Evolutionary conservation across 2,113 vertebrate species (phyloP), one percentile per base, ranked within the genome.

Genomic region (Eudyptes chrysolophus): DNA sequence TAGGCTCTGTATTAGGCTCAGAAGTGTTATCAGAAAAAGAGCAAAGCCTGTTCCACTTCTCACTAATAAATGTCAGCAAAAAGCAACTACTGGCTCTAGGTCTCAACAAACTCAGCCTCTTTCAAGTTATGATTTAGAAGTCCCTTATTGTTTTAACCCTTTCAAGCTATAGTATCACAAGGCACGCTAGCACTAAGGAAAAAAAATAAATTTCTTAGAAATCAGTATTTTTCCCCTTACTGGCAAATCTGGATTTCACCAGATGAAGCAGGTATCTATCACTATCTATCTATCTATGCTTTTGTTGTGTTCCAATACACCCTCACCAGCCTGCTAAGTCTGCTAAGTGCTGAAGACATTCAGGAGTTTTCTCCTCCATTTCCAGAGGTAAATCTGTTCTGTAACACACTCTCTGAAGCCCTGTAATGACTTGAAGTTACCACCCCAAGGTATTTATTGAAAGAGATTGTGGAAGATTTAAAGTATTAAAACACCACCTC

Each of bases 121-220:
- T 65, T 34, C n/a, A 68, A 65, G 20, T 51, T 30, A n/a, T 7
- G 12, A 54, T 40, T 71, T n/a, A 40, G 8, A 75, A 68, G 66
- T 29, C 40, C 34, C 25, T n/a, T 51, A 58, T 5, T 51, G 22
- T 65, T 71, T 72, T 49, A 62, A 48, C 16, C 46, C 38, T 65
- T 71, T 54, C 58, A 66, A 71, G 14, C 16, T 71, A 16, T 19
- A 52, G 7, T 38, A 62, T 20, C 48, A 42, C 48, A 76, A 40
- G 8, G n/a, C 21, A 71, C 1, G 0, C 22, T n/a, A 71, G 34
- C 1, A 2, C 29, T 46, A 65, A 60, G 12, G 42, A 14, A 19
- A 60, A 64, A 90, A 87, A 65, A 2, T 8, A 26, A n/a, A 24
- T 9, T 64, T 46, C 30, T 48, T n/a, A 3, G 6, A 57, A 86